Evolutionary conservation across 1,140 invertebrate genomes (phyloP).

Genomic region (Drosophila lowei): DNA sequence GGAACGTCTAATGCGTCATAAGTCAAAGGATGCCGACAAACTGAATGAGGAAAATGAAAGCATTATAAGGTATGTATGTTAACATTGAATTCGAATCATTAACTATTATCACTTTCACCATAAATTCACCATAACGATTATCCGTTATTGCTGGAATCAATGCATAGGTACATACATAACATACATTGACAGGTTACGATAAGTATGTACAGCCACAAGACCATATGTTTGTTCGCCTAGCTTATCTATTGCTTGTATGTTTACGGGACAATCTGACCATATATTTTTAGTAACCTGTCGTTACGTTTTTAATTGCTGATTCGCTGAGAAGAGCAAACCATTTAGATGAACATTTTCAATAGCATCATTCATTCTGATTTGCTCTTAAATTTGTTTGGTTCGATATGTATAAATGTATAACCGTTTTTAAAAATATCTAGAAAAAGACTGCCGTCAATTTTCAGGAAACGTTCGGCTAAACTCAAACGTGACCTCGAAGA

Average conservation of each 20-base stretch:
- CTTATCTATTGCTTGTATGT: slow-evolving; percentile 44
- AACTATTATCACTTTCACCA: background rate
- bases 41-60: slow-evolving; percentile 97
- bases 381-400: slow-evolving; percentile 56
- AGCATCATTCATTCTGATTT: slow-evolving; percentile 66
- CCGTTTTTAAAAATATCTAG: slow-evolving; percentile 82
- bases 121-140: too few species aligned
- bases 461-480: slow-evolving; percentile 93
- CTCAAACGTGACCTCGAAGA: slow-evolving; percentile 96
- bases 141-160: too few species aligned
- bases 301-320: too few species aligned
- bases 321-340: slow-evolving; percentile 44
- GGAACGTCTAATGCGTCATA: slow-evolving; percentile 94
- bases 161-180: too few species aligned
- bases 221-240: slow-evolving; percentile 33
- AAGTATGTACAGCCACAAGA: slow-evolving; percentile 25
- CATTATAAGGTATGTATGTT: slow-evolving; percentile 88
- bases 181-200: slow-evolving; percentile 1
- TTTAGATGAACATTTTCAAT: slow-evolving; percentile 50
- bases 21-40: slow-evolving; percentile 96
- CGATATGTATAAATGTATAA: slow-evolving; percentile 76
- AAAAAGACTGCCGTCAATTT: slow-evolving; percentile 83
- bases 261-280: too few species aligned
- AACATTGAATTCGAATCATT: background rate
- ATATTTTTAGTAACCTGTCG: too few species aligned